Evolutionary conservation across 2,113 vertebrate genomes (phyloP), one percentile per base, ranked within the genome.

Genomic region (Phasianus colchicus): DNA sequence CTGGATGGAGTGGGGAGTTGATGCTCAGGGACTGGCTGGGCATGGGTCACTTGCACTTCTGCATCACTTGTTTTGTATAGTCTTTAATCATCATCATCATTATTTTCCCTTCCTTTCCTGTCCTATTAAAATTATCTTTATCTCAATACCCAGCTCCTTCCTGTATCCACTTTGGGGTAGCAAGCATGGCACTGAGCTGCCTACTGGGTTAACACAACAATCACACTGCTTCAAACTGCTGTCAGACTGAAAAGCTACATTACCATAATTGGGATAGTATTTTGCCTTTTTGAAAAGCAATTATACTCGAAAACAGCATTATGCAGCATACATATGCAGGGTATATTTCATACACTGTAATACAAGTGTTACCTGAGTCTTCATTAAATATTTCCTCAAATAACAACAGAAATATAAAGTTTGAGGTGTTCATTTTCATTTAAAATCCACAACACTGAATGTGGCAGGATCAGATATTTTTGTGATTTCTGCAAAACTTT

Each of bases 251-350:
- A 91, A 86, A 29, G 32, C 77, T 83, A 79, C 18, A 47, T 32
- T 67, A 69, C n/a, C 20, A 29, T 50, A 84, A 88, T 0, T 32
- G 27, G n/a, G 32, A 50, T 21, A 89, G 48, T 21, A 88, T 47
- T 84, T 60, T 86, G 52, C 36, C 55, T 88, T n/a, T 88, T 38
- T 89, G 70, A 96, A 88, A 73, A 92, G 69, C 42, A 91, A 34
- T 60, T 73, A 74, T 4, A 55, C 55, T 71, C 82, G 48, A 83
- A 79, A 86, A 13, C 11, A 70, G 52, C 34, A 70, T 67, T 75
- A 89, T 42, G 43, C 50, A 63, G 36, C 21, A 15, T 64, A 40
- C 19, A 40, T 40, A 40, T 40, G 25, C 38, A 64, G 25, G 8
- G 65, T 34, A 79, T 17, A 76, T 22, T 82, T 91, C 43, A 86